Percentiles rank a stretch among this genome's conserved stretches.
These are phyloP conservation scores for Acridotheres tristis DNA, from an alignment of 2,797 vertebrate genomes.

Conservation along the genomic window DNA sequence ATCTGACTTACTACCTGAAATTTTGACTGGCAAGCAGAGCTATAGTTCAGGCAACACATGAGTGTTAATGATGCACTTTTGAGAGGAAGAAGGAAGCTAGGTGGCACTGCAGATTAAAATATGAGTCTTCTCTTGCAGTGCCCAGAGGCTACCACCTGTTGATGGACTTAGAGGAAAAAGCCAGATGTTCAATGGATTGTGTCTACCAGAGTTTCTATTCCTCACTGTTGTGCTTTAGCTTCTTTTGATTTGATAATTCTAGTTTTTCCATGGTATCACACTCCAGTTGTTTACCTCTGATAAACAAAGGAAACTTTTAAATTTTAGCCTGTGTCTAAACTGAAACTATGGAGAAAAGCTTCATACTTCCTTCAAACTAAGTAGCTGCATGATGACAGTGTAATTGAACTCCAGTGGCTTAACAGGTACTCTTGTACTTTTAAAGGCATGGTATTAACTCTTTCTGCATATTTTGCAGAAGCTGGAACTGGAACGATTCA, in stretches of 20 bases:
- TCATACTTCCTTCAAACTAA: not conserved
- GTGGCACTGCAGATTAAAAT: slow-evolving; percentile 48
- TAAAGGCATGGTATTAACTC: not conserved
- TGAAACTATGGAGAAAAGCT: not conserved
- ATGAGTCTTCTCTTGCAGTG: not conserved
- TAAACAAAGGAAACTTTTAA: not conserved
- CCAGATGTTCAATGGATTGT: not conserved
- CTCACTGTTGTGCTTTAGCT: not conserved
- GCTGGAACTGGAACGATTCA: slow-evolving; percentile 95
- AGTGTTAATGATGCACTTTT: not conserved
- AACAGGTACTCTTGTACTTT: not conserved
- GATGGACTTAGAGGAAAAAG: not conserved
- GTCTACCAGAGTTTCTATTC: not conserved
- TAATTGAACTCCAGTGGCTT: not conserved
- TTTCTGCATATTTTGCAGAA: slow-evolving; percentile 79
- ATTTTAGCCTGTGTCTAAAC: not conserved
- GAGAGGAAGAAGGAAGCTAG: slow-evolving; percentile 26
- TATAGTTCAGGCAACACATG: not conserved
- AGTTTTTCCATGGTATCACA: not conserved
- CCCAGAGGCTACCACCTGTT: not conserved
- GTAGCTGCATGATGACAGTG: not conserved
- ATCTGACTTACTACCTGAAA: not conserved
- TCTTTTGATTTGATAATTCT: not conserved
- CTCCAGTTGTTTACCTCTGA: not conserved
- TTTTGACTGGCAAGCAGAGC: not conserved